Conservation (phyloP, 2,888 invertebrate genomes). For the Lepidochrysops patricia region DNA sequence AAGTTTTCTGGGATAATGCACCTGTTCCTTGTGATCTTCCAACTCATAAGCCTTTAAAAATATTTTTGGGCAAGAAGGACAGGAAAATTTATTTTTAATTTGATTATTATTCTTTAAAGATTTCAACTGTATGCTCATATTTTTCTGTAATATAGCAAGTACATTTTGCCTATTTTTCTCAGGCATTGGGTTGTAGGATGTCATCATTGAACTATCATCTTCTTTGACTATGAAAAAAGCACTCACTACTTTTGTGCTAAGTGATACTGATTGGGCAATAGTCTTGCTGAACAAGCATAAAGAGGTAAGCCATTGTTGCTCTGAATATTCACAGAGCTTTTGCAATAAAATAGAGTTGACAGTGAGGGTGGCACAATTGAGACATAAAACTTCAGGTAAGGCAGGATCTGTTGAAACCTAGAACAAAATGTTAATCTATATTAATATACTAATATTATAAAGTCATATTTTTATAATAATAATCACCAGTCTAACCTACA, state of each 20-base stretch:
- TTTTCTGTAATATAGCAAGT: slow-evolving; percentile 37
- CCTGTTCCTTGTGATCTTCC: slow-evolving; percentile 40
- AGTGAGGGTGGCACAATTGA: slow-evolving; percentile 39
- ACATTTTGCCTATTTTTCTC: slow-evolving; percentile 35
- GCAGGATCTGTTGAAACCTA: slow-evolving; percentile 38
- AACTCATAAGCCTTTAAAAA: slow-evolving; percentile 36
- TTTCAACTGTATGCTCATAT: slow-evolving; percentile 35
- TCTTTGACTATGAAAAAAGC: slow-evolving; percentile 40
- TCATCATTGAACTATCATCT: slow-evolving; percentile 37
- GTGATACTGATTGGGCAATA: slow-evolving; percentile 30
- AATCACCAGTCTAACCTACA: too few species aligned
- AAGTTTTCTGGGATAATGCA: slow-evolving; percentile 47
- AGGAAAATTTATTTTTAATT: slow-evolving; percentile 36
- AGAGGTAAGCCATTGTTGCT: slow-evolving; percentile 37
- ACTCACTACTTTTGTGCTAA: slow-evolving; percentile 32
- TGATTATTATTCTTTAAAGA: slow-evolving; percentile 31
- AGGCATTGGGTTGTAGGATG: slow-evolving; percentile 34
- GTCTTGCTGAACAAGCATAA: slow-evolving; percentile 33
- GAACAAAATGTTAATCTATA: too few species aligned
- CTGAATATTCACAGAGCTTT: slow-evolving; percentile 40
- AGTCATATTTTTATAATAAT: too few species aligned
- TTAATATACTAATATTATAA: too few species aligned
- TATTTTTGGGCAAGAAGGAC: slow-evolving; percentile 43
- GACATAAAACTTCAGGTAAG: slow-evolving; percentile 46
- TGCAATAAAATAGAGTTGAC: slow-evolving; percentile 45